Conservation (phyloP, 2,888 invertebrate species). For the Meta bourneti region DNA sequence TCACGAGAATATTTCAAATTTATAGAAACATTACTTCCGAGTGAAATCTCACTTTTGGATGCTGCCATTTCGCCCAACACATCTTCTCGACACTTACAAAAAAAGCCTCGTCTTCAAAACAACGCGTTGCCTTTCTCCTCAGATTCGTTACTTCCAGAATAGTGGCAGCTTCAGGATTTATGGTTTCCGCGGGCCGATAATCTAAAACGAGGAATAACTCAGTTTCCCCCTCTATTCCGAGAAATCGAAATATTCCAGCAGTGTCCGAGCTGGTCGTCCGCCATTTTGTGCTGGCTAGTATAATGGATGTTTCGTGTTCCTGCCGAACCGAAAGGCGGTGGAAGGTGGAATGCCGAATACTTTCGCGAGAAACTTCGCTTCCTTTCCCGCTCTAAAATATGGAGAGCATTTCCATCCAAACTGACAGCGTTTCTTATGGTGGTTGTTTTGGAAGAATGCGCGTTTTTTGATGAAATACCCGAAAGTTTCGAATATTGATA, state of each 20-base stretch:
- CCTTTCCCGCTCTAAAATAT: neutral
- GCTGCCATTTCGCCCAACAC: neutral
- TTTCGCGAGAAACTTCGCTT: conserved; percentile 15
- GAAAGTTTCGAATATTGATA: neutral
- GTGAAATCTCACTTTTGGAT: neutral
- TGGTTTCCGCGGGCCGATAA: conserved; percentile 44
- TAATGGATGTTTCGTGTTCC: conserved; percentile 65
- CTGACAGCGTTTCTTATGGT: neutral
- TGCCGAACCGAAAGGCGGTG: conserved; percentile 11
- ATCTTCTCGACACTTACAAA: neutral
- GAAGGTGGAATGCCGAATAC: conserved; percentile 39
- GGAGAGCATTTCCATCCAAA: neutral
- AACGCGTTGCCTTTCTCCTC: neutral
- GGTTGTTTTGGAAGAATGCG: neutral
- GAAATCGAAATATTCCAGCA: conserved; percentile 36
- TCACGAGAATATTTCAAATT: neutral
- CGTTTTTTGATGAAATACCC: neutral
- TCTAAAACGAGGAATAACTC: conserved; percentile 57
- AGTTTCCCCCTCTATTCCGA: conserved; percentile 29
- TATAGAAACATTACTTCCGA: neutral
- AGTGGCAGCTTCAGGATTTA: conserved; percentile 57
- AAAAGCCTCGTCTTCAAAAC: neutral
- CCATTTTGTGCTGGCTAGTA: conserved; percentile 42
- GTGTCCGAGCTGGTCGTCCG: conserved; percentile 30
- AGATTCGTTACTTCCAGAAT: conserved; percentile 32